These are phyloP conservation scores for Formica aserva DNA, from an alignment of 2,888 invertebrate genomes.

Conservation along the genomic window DNA sequence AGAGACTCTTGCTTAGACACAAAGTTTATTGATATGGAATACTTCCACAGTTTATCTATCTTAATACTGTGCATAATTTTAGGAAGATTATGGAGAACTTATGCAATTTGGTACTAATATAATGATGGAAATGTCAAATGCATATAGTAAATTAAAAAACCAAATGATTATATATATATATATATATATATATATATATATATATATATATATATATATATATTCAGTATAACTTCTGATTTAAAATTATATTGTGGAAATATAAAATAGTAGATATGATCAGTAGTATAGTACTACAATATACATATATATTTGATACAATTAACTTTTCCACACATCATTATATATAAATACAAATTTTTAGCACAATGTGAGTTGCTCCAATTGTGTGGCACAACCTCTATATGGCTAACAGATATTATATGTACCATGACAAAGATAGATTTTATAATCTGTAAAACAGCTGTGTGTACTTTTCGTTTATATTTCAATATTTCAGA, in stretches of 20 bases:
- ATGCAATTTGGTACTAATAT: not conserved
- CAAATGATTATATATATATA: not conserved
- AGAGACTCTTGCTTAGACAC: slow-evolving; percentile 48
- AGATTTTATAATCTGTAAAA: slow-evolving; percentile 20
- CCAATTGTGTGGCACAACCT: slow-evolving; percentile 70
- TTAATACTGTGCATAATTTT: slow-evolving; percentile 61
- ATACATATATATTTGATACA: slow-evolving; percentile 53
- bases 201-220: not conserved
- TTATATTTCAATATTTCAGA: slow-evolving; percentile 11
- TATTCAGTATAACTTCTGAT: not conserved
- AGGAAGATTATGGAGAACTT: slow-evolving; percentile 53
- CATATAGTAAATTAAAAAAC: slow-evolving; percentile 17
- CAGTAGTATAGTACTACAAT: not conserved
- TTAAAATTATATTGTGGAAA: slow-evolving; percentile 31
- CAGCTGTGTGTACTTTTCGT: not conserved
- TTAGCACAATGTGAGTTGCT: slow-evolving; percentile 63
- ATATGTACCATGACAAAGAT: slow-evolving; percentile 70
- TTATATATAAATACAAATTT: slow-evolving; percentile 66
- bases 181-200: not conserved
- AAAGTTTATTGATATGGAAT: slow-evolving; percentile 59
- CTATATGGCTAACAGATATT: slow-evolving; percentile 70
- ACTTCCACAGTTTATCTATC: slow-evolving; percentile 53
- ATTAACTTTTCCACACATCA: slow-evolving; percentile 65
- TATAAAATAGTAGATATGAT: slow-evolving; percentile 7
- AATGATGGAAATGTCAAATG: slow-evolving; percentile 60